phyloP scores from a whole-genome alignment of 2,113 vertebrate species.

The Okapia johnstoni region DNA sequence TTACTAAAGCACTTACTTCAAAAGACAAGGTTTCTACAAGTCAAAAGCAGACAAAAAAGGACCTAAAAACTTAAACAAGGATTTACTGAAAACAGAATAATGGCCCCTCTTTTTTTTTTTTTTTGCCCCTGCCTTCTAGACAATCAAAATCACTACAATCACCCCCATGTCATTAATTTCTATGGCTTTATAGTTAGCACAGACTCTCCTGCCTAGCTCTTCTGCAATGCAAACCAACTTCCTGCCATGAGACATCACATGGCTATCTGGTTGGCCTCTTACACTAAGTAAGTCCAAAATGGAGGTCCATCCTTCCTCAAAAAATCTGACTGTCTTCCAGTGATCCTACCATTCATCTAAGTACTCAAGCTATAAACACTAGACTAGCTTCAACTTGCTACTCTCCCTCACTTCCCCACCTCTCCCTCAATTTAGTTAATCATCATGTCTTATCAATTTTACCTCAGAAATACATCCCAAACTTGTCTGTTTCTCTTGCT shows the following conservation, averaged over 20 bases:
- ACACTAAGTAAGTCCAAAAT: not conserved
- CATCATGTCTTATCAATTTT: not conserved
- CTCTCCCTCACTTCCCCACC: not conserved
- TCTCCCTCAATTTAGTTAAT: not conserved
- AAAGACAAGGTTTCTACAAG: not conserved
- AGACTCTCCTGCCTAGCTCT: not conserved
- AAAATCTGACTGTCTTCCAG: not conserved
- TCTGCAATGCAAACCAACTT: not conserved
- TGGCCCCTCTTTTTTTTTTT: not conserved
- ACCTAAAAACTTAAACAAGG: constrained; percentile 10
- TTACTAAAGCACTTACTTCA: not conserved
- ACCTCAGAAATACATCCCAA: constrained; percentile 14
- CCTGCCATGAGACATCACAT: not conserved
- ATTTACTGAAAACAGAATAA: not conserved
- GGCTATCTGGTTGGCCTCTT: not conserved
- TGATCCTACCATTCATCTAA: not conserved
- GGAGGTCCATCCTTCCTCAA: not conserved
- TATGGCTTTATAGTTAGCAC: not conserved
- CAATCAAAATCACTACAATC: not conserved
- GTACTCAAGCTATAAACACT: not conserved
- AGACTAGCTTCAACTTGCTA: not conserved
- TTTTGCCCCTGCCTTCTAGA: not conserved
- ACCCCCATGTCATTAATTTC: not conserved
- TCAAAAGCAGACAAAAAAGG: constrained; percentile 19
- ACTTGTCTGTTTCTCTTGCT: not conserved